A percentile compares a stretch with the other conserved stretches of the same genome.
phyloP scores from a whole-genome alignment of 2,888 invertebrate genomes.

The Drosophila anomelani region DNA sequence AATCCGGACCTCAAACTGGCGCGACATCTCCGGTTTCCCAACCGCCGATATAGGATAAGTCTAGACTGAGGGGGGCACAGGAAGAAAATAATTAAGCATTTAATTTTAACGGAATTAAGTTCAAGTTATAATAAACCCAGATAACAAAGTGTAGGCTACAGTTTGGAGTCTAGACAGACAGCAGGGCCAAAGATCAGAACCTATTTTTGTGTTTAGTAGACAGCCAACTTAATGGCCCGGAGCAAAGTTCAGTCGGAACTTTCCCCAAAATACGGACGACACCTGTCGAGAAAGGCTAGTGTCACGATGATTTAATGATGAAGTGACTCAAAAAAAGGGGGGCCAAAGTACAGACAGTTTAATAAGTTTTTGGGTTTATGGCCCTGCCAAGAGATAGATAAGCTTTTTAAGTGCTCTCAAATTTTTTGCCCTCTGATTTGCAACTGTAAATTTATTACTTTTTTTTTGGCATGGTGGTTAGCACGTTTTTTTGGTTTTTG shows the following conservation, averaged over 20 bases:
- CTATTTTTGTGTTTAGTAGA: not conserved
- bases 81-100: not conserved
- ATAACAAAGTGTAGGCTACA: not conserved
- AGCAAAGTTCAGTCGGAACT: slow-evolving; percentile 33
- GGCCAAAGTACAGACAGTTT: slow-evolving; percentile 55
- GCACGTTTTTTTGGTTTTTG: slow-evolving; percentile 59
- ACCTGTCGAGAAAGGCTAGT: slow-evolving; percentile 28
- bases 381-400: slow-evolving; percentile 38
- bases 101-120: not conserved
- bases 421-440: slow-evolving; percentile 37
- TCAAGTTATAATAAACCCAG: not conserved
- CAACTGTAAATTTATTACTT: not conserved
- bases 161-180: slow-evolving; percentile 1
- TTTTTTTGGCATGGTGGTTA: not conserved
- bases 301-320: slow-evolving; percentile 12
- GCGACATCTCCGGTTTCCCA: slow-evolving; percentile 36
- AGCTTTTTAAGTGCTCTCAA: slow-evolving; percentile 33
- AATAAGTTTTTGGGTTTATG: slow-evolving; percentile 61
- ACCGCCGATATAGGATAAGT: slow-evolving; percentile 6
- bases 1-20: slow-evolving; percentile 22
- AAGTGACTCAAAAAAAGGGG: slow-evolving; percentile 18
- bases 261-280: slow-evolving; percentile 30
- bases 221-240: slow-evolving; percentile 9
- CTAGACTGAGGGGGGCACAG: slow-evolving; percentile 16
- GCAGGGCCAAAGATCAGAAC: slow-evolving; percentile 17